A percentile compares a stretch with the other conserved stretches of the same genome.
phyloP scores from a whole-genome alignment of 2,797 vertebrate genomes.

The Eremophila alpestris region DNA sequence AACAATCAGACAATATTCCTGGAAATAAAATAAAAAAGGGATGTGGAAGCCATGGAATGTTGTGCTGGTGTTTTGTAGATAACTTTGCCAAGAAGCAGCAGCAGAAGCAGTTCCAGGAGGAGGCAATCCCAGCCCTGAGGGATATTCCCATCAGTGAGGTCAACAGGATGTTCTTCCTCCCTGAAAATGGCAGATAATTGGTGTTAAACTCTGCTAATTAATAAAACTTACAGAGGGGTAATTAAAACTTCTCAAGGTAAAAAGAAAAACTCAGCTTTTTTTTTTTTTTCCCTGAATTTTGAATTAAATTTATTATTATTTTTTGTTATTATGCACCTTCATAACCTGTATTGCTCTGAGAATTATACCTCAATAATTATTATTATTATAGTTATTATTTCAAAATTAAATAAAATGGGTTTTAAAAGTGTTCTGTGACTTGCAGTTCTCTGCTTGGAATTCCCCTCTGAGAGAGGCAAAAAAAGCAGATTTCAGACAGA shows the following conservation, averaged over 20 bases:
- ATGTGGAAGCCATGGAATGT: neutral
- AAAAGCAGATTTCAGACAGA: neutral
- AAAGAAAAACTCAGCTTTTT: neutral
- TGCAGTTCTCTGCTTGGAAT: neutral
- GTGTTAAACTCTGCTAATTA: neutral
- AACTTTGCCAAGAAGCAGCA: conserved; percentile 84
- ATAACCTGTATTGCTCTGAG: neutral
- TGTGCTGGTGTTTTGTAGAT: conserved; percentile 75
- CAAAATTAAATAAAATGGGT: neutral
- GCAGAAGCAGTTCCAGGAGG: conserved; percentile 73
- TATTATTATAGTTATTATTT: neutral
- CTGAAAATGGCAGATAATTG: conserved; percentile 40
- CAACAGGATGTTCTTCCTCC: conserved; percentile 87
- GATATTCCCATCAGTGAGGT: conserved; percentile 91
- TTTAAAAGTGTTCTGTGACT: neutral
- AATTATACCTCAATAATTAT: neutral
- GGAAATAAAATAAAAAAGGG: neutral
- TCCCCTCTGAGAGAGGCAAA: neutral
- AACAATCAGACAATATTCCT: too few species aligned
- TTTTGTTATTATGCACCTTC: neutral
- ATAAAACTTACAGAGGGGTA: neutral
- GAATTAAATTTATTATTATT: neutral
- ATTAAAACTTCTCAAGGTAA: neutral
- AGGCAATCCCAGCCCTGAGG: conserved; percentile 83
- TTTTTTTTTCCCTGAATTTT: neutral